These are phyloP conservation scores for Tenualosa thibaudeaui DNA, from an alignment of 2,797 vertebrate species.

Conservation along the genomic window DNA sequence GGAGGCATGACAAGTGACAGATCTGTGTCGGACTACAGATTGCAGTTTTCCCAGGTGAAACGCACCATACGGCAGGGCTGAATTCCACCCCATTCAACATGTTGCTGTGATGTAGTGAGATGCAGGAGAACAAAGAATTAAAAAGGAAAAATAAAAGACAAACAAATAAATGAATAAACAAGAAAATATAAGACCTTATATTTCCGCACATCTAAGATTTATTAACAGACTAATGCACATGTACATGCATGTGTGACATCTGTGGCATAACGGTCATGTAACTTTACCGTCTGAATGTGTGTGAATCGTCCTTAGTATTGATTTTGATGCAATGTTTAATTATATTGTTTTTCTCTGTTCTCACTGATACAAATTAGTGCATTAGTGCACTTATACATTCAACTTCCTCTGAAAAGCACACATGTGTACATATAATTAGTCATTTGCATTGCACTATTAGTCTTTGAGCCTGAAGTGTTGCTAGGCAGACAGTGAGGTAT, in stretches of 20 bases:
- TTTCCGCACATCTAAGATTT: background rate
- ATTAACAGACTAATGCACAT: background rate
- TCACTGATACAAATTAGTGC: background rate
- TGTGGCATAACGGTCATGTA: background rate
- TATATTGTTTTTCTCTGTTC: background rate
- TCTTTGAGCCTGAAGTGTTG: slow-evolving; percentile 47
- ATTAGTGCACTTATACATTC: background rate
- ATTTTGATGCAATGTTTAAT: background rate
- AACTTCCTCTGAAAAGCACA: background rate
- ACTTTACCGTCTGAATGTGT: background rate
- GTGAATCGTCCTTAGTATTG: background rate
- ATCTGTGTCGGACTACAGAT: slow-evolving; percentile 62
- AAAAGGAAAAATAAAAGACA: background rate
- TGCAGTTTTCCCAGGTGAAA: slow-evolving; percentile 78
- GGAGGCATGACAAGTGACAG: background rate
- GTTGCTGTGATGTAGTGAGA: background rate
- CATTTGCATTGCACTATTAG: background rate
- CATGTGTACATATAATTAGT: background rate
- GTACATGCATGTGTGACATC: background rate
- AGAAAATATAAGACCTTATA: background rate
- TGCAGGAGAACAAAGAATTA: background rate
- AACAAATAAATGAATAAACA: background rate
- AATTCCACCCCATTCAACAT: slow-evolving; percentile 10
- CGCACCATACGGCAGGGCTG: slow-evolving; percentile 57
- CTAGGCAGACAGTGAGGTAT: slow-evolving; percentile 61